Base-by-base conservation (phyloP, 2,113 vertebrate species). In the Progne subis region DNA sequence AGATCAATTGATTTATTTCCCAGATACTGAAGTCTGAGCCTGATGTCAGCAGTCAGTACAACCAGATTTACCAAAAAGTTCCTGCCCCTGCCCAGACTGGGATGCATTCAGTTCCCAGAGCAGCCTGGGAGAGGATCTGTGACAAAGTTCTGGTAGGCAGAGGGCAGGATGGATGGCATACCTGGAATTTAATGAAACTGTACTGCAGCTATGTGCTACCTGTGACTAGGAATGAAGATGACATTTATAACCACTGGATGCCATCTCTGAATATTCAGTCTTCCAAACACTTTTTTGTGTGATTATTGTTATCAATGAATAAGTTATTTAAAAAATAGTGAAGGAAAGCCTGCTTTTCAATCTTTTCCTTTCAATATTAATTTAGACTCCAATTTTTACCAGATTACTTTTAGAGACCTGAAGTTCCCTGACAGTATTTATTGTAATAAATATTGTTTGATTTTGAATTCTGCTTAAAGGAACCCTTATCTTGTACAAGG, bases 401-500 rank as follows among this genome's bases (percentile, higher is more conserved):
- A 50, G 21, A 78, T 57, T 55, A 60, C 8, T 8, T 61, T 57
- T 55, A 70, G 2, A 90, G 39, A 53, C 8, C 18, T 14, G 19
- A 61, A 79, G 25, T 49, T 69, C 25, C 18, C 29, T 41, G 28
- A 25, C 43, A 77, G 19, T 26, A 53, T 50, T 76, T 78, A 50
- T 50, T 65, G 18, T 12, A n/a, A 44, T 69, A 55, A 47, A 41
- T 17, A 5, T 46, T 65, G 24, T 52, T 71, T 6, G 6, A 72
- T 82, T 90, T 90, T 81, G 28, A 81, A 39, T 64, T 85, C n/a
- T 71, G 11, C 19, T 69, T 68, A 34, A 88, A 69, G n/a, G 77
- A 69, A 53, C 16, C 60, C 67, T 75, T 71, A 11, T 2, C n/a
- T 87, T 41, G 16, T 39, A 60, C 32, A 72, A 60, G 57, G n/a